Conservation (phyloP, 2,797 vertebrate genomes). For the Poecilia velifera region DNA sequence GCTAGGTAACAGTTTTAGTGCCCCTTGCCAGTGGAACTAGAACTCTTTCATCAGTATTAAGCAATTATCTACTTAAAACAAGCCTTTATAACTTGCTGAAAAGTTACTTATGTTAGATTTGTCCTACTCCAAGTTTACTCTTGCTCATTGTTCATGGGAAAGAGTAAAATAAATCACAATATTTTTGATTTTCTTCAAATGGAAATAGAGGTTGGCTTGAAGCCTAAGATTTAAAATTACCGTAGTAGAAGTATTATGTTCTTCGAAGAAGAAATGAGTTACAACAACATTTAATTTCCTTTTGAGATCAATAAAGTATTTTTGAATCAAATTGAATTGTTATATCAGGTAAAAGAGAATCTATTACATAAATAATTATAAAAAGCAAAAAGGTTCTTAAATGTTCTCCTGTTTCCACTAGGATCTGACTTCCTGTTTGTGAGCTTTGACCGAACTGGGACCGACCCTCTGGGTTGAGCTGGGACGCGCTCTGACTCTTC, state of each 20-base stretch:
- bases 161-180: neutral
- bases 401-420: neutral
- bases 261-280: no score
- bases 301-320: no score
- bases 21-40: no score
- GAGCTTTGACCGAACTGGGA: constrained; percentile 15
- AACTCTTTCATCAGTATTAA: no score
- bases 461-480: constrained; percentile 95
- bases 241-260: neutral
- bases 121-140: no score
- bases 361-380: neutral
- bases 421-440: neutral
- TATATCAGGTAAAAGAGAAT: neutral
- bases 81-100: no score
- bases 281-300: no score
- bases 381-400: neutral
- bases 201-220: neutral
- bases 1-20: no score
- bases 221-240: neutral
- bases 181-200: neutral
- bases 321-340: no score
- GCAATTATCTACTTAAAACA: no score
- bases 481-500: constrained; percentile 92
- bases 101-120: no score
- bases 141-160: neutral